A percentile compares a stretch with the other conserved stretches of the same genome.
Conservation (phyloP, 2,113 vertebrate genomes). For the Ophthalmolycus amberensis region DNA sequence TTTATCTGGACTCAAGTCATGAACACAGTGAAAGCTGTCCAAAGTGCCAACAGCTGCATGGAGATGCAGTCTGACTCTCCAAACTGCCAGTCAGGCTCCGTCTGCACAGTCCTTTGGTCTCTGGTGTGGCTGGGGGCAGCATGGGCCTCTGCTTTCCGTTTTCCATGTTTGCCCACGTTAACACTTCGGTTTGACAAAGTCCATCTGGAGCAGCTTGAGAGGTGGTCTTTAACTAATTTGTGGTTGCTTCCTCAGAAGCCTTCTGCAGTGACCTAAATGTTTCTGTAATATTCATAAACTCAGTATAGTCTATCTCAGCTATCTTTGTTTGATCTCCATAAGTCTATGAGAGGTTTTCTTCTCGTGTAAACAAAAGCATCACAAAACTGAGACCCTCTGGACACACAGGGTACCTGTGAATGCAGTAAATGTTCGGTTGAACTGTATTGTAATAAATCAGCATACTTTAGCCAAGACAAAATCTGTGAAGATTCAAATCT, state of each 20-base stretch:
- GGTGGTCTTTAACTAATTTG: slow-evolving; percentile 26
- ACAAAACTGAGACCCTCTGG: neutral
- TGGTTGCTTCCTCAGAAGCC: slow-evolving; percentile 2
- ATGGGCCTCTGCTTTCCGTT: slow-evolving; percentile 18
- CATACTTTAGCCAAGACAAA: neutral
- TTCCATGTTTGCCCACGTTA: slow-evolving; percentile 33
- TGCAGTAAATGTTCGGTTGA: neutral
- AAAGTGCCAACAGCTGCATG: slow-evolving; percentile 63
- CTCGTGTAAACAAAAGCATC: neutral
- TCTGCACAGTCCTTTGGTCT: slow-evolving; percentile 41
- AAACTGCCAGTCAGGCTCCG: slow-evolving; percentile 30
- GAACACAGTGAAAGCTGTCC: slow-evolving; percentile 68
- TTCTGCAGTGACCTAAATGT: slow-evolving; percentile 25
- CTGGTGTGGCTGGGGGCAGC: slow-evolving; percentile 31
- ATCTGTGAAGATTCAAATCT: neutral
- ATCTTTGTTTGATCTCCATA: slow-evolving; percentile 29
- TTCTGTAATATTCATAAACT: slow-evolving; percentile 37
- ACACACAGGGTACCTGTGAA: neutral
- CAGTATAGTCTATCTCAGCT: slow-evolving; percentile 17
- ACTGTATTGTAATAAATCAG: neutral
- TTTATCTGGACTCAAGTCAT: slow-evolving; percentile 62
- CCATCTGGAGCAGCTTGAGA: slow-evolving; percentile 35
- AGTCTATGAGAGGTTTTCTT: slow-evolving; percentile 1
- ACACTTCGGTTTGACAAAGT: slow-evolving; percentile 28
- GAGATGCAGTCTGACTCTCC: slow-evolving; percentile 51